These are phyloP conservation scores for Oenanthe oenanthe DNA, from an alignment of 2,113 vertebrate species.

Conservation along the genomic window DNA sequence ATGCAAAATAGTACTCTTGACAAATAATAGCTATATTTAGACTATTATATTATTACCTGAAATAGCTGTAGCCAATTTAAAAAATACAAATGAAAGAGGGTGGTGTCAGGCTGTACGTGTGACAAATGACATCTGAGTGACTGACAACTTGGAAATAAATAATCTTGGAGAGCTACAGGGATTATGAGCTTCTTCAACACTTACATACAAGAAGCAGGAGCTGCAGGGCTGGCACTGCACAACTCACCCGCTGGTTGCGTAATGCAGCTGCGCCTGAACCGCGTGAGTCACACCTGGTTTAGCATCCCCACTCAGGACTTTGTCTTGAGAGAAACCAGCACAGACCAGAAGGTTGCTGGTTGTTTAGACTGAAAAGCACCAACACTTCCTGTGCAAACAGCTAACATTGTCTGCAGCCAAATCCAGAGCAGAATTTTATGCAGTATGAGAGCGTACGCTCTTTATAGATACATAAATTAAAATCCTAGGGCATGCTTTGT, in stretches of 20 bases:
- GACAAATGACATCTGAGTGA: not conserved
- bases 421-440: not conserved
- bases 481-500: not conserved
- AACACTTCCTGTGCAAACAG: not conserved
- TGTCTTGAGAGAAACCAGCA: not conserved
- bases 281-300: accelerated
- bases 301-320: not conserved
- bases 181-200: not conserved
- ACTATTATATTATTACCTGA: not conserved
- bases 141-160: not conserved
- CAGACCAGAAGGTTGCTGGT: not conserved
- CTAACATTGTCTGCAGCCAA: not conserved
- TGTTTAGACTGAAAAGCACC: not conserved
- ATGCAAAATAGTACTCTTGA: not conserved
- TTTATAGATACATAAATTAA: not conserved
- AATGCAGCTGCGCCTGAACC: not conserved
- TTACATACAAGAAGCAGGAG: not conserved
- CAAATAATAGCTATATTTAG: not conserved
- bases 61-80: not conserved
- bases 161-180: not conserved
- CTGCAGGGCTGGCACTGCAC: not conserved
- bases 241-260: accelerated
- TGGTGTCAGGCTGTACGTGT: not conserved
- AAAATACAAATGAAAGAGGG: not conserved
- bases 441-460: accelerated